A percentile compares a stretch with the other conserved stretches of the same genome.
These are phyloP conservation scores for Thryonomys swinderianus DNA, from an alignment of 2,113 vertebrate species.

Conservation along the genomic window DNA sequence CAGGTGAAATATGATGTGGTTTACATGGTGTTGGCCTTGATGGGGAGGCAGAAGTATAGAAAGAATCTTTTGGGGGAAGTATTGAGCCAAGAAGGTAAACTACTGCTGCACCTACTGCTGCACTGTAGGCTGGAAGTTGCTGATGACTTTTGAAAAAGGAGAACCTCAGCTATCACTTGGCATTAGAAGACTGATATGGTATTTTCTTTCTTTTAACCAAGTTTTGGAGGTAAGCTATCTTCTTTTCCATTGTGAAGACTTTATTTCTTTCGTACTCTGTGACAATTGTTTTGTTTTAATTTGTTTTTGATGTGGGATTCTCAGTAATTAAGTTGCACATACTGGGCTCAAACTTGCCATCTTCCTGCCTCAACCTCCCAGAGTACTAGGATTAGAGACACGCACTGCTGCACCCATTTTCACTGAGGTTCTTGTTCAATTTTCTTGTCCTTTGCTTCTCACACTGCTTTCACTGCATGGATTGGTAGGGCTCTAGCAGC, in stretches of 20 bases:
- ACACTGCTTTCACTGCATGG: not conserved
- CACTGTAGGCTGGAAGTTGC: not conserved
- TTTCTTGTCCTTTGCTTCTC: not conserved
- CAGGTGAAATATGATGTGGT: not conserved
- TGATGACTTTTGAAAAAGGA: not conserved
- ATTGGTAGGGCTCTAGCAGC: not conserved
- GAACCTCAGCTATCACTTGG: not conserved
- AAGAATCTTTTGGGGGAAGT: not conserved
- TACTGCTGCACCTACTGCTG: fast-evolving
- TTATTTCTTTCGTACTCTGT: not conserved
- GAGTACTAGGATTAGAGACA: not conserved
- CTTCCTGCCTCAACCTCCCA: not conserved
- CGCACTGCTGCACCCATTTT: not conserved
- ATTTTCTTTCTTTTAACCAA: not conserved
- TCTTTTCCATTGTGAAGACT: not conserved
- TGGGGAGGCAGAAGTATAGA: not conserved
- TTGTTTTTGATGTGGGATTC: not conserved
- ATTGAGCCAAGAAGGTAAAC: not conserved
- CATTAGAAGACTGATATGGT: not conserved
- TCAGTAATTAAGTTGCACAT: not conserved
- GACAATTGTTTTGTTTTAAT: not conserved
- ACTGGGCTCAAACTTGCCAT: not conserved
- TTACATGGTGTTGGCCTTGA: not conserved
- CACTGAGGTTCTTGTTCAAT: fast-evolving
- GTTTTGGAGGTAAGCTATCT: not conserved